Evolutionary conservation across 2,888 invertebrate species (phyloP).

Genomic region (Keiferia lycopersicella): DNA sequence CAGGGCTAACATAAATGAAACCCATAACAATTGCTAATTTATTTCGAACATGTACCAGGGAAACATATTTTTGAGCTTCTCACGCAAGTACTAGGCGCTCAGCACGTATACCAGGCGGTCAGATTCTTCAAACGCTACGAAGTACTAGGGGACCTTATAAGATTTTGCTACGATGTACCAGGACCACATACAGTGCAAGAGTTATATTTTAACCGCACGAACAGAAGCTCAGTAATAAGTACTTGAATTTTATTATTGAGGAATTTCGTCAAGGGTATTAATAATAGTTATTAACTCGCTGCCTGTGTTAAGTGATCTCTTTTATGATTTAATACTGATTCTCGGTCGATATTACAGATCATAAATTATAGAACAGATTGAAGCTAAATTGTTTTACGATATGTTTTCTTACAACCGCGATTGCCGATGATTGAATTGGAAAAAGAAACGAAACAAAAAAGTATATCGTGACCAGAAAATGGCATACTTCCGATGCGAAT

Average conservation of each 20-base stretch:
- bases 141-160: slow-evolving; percentile 34
- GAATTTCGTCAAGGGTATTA: slow-evolving; percentile 72
- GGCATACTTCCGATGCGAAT: slow-evolving; percentile 23
- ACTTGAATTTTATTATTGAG: slow-evolving; percentile 61
- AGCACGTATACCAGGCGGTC: slow-evolving; percentile 26
- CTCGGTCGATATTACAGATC: slow-evolving; percentile 65
- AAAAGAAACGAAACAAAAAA: slow-evolving; percentile 19
- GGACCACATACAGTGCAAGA: slow-evolving; percentile 33
- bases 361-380: slow-evolving; percentile 67
- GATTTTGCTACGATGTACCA: slow-evolving; percentile 26
- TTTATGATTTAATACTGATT: slow-evolving; percentile 78
- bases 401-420: slow-evolving; percentile 54
- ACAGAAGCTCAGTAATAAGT: slow-evolving; percentile 49
- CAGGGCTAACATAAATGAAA: slow-evolving; percentile 16
- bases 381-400: slow-evolving; percentile 74
- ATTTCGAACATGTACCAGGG: slow-evolving; percentile 22
- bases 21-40: slow-evolving; percentile 19
- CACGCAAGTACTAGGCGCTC: slow-evolving; percentile 26
- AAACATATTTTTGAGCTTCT: slow-evolving; percentile 19
- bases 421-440: slow-evolving; percentile 30
- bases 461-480: slow-evolving; percentile 17
- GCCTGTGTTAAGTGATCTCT: slow-evolving; percentile 70
- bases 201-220: slow-evolving; percentile 28
- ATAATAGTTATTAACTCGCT: slow-evolving; percentile 78
- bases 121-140: slow-evolving; percentile 19